Evolutionary conservation across 1,140 invertebrate species (phyloP), one percentile per base, ranked within the genome.

Genomic region (Drosophila chauvacae): DNA sequence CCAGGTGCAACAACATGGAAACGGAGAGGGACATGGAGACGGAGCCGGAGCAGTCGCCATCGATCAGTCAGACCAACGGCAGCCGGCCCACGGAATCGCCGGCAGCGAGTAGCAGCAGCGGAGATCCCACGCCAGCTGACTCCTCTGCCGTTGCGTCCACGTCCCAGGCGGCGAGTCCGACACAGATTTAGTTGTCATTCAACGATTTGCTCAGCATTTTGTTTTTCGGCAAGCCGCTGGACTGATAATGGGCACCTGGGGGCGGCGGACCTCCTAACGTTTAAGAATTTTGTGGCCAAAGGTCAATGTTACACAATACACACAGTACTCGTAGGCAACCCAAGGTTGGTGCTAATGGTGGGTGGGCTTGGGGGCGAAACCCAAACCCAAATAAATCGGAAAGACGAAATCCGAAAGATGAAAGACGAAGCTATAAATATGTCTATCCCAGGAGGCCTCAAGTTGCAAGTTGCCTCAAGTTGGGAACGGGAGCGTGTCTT

Each of bases 121-220:
- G 42, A 1, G 66, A 75, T 7, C 70, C 59, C 23, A 30, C 63
- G 2, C 65, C 65, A 16, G 65, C 66, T 18, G 50, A 56, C 26
- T 51, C 65, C 6, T 47, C 73, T 18, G 55, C 70, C 37, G 81
- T 80, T 69, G 80, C 84, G 53, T 84, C 90, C 48, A 68, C 86
- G 4, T 88, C 90, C 30, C 77, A 86, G 74, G 83, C 90, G 23
- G 76, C 90, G 37, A 80, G 78, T 78, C 78, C 90, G 44, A 90
- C 83, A 75, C 91, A 91, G 78, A 91, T 91, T 77, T 91, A 91
- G 91, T 91, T 91, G 85, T 91, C 91, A 78, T 91, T 91, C 66
- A 91, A 91, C 77, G 90, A 91, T 86, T 91, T 91, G 90, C 81
- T 91, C 62, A 91, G 82, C 81, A 91, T 91, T 86, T 88, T 91